phyloP scores from a whole-genome alignment of 2,113 vertebrate genomes.

The Atrichornis clamosus region DNA sequence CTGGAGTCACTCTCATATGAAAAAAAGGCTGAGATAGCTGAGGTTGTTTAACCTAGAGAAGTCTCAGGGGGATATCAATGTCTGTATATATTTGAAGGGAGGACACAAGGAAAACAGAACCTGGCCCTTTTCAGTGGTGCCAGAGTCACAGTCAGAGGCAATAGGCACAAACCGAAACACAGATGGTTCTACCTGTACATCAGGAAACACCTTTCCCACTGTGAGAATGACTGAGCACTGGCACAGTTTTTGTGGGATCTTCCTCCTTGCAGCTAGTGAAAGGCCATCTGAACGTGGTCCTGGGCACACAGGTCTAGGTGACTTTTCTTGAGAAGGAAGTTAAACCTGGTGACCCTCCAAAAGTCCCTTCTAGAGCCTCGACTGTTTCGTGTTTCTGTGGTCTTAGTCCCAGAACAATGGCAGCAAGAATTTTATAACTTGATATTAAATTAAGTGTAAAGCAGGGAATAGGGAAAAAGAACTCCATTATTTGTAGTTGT shows the following conservation, averaged over 20 bases:
- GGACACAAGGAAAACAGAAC: background rate
- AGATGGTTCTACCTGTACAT: background rate
- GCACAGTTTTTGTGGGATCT: background rate
- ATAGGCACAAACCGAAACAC: background rate
- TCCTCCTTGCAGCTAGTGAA: background rate
- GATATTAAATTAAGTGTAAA: background rate
- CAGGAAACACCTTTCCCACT: background rate
- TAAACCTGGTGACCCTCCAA: background rate
- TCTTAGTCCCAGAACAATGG: background rate
- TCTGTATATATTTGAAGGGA: background rate
- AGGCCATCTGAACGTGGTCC: background rate
- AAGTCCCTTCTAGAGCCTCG: background rate
- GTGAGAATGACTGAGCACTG: background rate
- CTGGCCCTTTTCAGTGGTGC: background rate
- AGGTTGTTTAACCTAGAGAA: background rate
- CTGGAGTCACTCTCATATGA: background rate
- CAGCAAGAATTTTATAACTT: background rate
- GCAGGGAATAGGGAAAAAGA: background rate
- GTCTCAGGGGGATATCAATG: background rate
- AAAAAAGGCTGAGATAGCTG: background rate
- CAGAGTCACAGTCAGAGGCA: background rate
- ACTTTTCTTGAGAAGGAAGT: background rate
- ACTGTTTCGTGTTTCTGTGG: background rate
- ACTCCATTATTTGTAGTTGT: accelerated
- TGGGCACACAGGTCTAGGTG: background rate